Evolutionary conservation across 1,140 invertebrate species (phyloP).

Genomic region (Bombus cullumanus): DNA sequence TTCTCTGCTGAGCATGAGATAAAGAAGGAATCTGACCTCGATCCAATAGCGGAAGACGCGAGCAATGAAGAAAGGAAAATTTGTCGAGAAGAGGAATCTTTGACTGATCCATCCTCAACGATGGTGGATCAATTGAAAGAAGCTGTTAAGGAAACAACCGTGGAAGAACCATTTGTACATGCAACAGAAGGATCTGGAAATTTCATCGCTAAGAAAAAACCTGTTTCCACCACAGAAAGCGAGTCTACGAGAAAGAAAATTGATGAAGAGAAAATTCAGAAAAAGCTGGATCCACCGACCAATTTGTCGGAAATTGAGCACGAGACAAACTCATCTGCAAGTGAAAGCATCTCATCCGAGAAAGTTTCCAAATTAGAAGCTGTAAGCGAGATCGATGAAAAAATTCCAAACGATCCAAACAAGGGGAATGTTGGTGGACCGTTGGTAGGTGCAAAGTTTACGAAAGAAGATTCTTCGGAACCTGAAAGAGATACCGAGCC

Average conservation of each 20-base stretch:
- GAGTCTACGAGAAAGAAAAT: background rate
- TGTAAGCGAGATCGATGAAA: background rate
- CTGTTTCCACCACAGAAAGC: background rate
- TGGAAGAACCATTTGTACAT: background rate
- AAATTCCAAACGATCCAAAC: background rate
- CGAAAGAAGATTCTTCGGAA: constrained; percentile 38
- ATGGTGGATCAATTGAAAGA: constrained; percentile 47
- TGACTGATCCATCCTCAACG: background rate
- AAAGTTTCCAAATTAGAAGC: constrained; percentile 32
- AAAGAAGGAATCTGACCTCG: constrained; percentile 38
- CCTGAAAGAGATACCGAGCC: constrained; percentile 9
- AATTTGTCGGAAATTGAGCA: background rate
- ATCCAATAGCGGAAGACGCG: constrained; percentile 26
- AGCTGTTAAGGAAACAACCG: background rate
- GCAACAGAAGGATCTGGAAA: constrained; percentile 66
- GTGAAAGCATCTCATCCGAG: background rate
- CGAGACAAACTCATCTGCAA: background rate
- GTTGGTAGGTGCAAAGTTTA: background rate
- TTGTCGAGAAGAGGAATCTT: constrained; percentile 2
- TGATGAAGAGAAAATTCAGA: background rate
- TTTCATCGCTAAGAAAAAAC: constrained; percentile 64
- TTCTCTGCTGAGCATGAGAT: background rate
- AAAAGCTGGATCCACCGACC: background rate
- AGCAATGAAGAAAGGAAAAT: background rate
- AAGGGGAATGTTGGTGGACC: background rate